Base-by-base conservation (phyloP, 2,113 vertebrate genomes). In the Alectura lathami region DNA sequence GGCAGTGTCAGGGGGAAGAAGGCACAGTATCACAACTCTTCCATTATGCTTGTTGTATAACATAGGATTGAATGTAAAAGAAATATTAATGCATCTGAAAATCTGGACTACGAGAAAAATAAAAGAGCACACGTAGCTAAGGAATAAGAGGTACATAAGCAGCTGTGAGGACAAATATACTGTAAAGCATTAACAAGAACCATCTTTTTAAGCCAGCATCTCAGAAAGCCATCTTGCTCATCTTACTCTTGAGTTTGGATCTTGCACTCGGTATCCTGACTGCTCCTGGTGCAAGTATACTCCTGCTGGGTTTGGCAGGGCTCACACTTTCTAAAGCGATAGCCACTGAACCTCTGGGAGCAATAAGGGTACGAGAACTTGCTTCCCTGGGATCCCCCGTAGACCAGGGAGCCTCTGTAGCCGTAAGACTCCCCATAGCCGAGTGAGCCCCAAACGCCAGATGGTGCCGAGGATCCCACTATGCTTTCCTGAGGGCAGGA, bases 401-500 rank as follows among this genome's bases (percentile, higher is more conserved):
- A 66, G 18, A 10, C 16, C n/a, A 53, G 82, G 38, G 77, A 83
- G 8, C 72, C 20, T 53, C 85, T 67, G 63, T 47, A 89, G 57
- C 72, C 67, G 4, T 27, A 79, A 62, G 73, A 60, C 17, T 40
- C 85, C 57, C 85, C 85, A 23, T 32, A 93, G 11, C 77, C 85
- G 7, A 82, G 16, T 1, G 70, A 74, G 30, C 4, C 63, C 48
- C 62, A 68, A 0, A 75, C 3, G 7, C 66, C 40, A 66, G 29
- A 40, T 36, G 94, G 85, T 56, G 40, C 91, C 70, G 89, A 94
- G 68, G 92, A 92, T 38, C 94, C 94, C 78, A 92, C 88, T 17
- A 95, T 0, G 0, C 94, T 95, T 10, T 95, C 88, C 77, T 95
- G 94, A 6, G 94, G 94, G 67, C 91, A 95, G 62, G 91, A 93